Evolutionary conservation across 2,113 vertebrate genomes (phyloP), one percentile per base, ranked within the genome.

Genomic region (Junco hyemalis): DNA sequence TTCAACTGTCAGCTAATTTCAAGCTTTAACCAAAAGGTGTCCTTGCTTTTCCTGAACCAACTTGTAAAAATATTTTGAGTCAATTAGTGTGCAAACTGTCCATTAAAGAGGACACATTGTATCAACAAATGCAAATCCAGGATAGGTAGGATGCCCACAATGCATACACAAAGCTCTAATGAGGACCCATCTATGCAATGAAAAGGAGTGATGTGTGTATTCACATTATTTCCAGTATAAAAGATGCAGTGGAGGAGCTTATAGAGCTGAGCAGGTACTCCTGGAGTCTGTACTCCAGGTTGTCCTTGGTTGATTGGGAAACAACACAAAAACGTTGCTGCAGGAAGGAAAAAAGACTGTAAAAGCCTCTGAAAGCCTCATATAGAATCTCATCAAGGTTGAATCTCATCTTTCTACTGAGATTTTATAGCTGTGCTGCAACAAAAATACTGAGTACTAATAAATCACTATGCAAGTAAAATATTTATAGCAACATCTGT

Each of bases 51-150:
- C 47, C 53, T 89, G 77, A 84, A 91, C 12, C n/a, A 66, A 48
- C 47, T 65, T 78, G 65, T 88, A 71, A 92, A 96, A 95, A 82
- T 90, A 92, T 79, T 93, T 87, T 63, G 53, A 92, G 45, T 79
- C 57, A 69, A 51, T 63, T 70, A 47, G 17, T 80, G 63, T 77
- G 40, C 60, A 71, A 29, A 54, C 44, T 66, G 23, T 38, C 42
- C 66, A 35, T 84, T 92, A 33, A 78, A 71, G 31, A 61, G 45
- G 44, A 28, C 25, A 50, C 0, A 0, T 69, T 81, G 6, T 57
- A 53, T 66, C 61, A 80, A 63, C 60, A 68, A 25, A 86, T 44
- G 53, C 26, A 70, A 70, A 42, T 83, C 36, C 63, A 53, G 35
- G 26, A 26, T 18, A 74, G 38, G 38, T 54, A 60, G 42, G 50